A percentile compares a stretch with the other conserved stretches of the same genome.
phyloP scores from a whole-genome alignment of 2,888 invertebrate genomes.

The Beris morrisii region DNA sequence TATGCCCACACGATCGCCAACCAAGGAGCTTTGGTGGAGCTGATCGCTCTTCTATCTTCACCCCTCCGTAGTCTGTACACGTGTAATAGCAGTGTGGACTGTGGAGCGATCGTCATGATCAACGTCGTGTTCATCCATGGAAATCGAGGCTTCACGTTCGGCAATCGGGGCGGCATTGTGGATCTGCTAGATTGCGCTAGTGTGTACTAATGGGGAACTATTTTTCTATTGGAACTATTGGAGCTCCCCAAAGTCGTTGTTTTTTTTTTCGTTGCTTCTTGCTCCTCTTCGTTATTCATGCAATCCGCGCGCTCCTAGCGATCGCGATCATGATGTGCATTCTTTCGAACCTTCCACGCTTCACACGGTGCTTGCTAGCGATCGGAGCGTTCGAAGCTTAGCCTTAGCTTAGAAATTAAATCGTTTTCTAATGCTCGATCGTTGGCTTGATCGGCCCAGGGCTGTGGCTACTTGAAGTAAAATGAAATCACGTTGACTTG shows the following conservation, averaged over 20 bases:
- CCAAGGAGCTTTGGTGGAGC: too few relatives aligned
- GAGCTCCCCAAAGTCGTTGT: slow-evolving; percentile 16
- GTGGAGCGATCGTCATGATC: not conserved
- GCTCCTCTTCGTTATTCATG: slow-evolving; percentile 22
- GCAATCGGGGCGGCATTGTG: slow-evolving; percentile 3
- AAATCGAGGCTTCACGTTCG: slow-evolving; percentile 4
- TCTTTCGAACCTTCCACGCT: slow-evolving; percentile 4
- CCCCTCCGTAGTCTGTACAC: slow-evolving; percentile 13
- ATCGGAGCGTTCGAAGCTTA: not conserved
- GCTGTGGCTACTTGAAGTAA: slow-evolving; percentile 18
- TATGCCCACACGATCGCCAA: too few relatives aligned
- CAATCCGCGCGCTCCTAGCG: slow-evolving; percentile 9
- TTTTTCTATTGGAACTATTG: slow-evolving; percentile 7
- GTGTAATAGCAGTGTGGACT: slow-evolving; percentile 9
- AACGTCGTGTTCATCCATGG: slow-evolving; percentile 17
- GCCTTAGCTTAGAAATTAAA: slow-evolving; percentile 1
- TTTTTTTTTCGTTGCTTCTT: slow-evolving; percentile 1
- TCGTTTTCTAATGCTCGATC: slow-evolving; percentile 13
- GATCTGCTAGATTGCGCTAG: not conserved
- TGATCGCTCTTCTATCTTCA: not conserved
- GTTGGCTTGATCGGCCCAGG: not conserved
- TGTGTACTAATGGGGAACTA: slow-evolving; percentile 7
- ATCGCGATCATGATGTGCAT: slow-evolving; percentile 8
- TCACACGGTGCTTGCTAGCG: not conserved
- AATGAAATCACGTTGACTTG: slow-evolving; percentile 25